Base-by-base conservation (phyloP, 1,140 invertebrate species). In the Drosophila serrata region DNA sequence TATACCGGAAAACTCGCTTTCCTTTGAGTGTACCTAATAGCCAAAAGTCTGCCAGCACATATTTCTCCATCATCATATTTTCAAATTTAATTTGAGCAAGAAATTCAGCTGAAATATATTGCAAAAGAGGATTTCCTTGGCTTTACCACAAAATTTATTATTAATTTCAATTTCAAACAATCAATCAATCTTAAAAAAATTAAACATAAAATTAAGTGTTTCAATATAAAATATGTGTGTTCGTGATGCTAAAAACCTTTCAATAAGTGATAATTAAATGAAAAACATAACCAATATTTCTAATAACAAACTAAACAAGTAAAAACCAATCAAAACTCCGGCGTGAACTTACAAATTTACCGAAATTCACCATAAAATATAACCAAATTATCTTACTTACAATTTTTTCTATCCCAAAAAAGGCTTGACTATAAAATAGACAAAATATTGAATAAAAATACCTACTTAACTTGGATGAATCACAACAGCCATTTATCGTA, bases 31-130 rank as follows among this genome's bases (percentile, higher is more conserved):
- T 53, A 35, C 0, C 31, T 35, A 53, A 35, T 22, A 35, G 49
- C 31, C 31, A 53, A 35, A 53, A 35, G 17, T 33, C 29, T 12
- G 13, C 29, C 48, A 13, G 8, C 49, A 35, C 49, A 53, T 53
- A 35, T 22, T 53, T 53, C 19, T 35, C 29, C 31, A 53, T 53
- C 49, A 53, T 22, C 29, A 53, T 53, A 53, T 22, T 35, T 53
- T 35, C 13, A 22, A 35, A 53, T 37, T 22, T 53, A n/a, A 53
- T 53, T 53, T 53, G 13, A 2, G 13, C 7, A 15, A 9, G 3
- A 53, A 35, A 22, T 35, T 53, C 31, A 35, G 19, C 31, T 22
- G 17, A 35, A 53, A 53, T 15, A 7, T 19, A 7, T 1, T 35
- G 31, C 35, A 4, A 0, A 22, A 9, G 13, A 6, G 49, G 49